Evolutionary conservation across 2,113 vertebrate species (phyloP), one percentile per base, ranked within the genome.

Genomic region (Phodopus roborovskii): DNA sequence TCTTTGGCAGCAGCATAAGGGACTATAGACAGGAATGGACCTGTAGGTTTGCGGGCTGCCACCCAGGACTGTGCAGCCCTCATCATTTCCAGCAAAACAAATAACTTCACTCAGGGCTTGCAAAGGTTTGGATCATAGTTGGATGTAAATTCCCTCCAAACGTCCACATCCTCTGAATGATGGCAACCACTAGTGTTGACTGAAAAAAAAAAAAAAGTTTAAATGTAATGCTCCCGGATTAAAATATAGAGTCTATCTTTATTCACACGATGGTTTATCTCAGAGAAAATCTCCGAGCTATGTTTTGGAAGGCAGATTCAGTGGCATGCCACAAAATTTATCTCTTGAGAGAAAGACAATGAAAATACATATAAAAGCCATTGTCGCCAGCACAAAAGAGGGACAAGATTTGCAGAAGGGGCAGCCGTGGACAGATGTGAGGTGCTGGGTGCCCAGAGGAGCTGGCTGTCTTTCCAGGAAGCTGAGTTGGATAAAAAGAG

Each of bases 241-340:
- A 92, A 97, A 96, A 94, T 77, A 90, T 2, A 92, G 96, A 24
- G 36, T 85, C 96, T 85, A n/a, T 93, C 95, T 96, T 94, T 89
- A 92, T 86, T 93, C 96, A 45, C 83, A 39, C 2, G 50, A 45
- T 92, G 66, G 93, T 74, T 96, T 68, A 96, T 95, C 94, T 83
- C 90, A 28, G 36, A 88, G 93, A 81, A 96, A 96, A 92, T 92
- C 96, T 95, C 92, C 45, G 33, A 33, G 93, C 94, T 95, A 79
- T 90, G 60, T 91, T 91, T 73, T 88, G 91, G 92, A 77, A 94
- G 75, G 92, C 71, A 92, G 95, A 92, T 68, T 91, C 89, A 73
- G 64, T 12, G 81, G 68, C 88, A 93, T 92, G 20, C 71, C 73
- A 48, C 71, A n/a, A 24, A 78, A 94, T 96, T 88, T 86, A 60